Evolutionary conservation across 2,797 vertebrate species (phyloP).

Genomic region (Bovichtus diacanthus): DNA sequence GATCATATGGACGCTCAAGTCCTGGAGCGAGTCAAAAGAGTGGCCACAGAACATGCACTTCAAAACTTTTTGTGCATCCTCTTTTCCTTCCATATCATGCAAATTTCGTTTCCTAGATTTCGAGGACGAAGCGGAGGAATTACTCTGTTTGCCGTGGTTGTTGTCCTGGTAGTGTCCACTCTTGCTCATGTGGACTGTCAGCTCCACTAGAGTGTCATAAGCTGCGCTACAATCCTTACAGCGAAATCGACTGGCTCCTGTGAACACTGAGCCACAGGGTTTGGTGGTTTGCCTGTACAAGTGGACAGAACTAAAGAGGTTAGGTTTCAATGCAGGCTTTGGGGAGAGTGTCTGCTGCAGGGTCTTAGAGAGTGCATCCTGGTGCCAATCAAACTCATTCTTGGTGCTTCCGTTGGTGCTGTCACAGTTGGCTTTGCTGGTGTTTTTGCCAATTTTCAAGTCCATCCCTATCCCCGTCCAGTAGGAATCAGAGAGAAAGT

Average conservation of each 20-base stretch:
- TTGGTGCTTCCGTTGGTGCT: slow-evolving; percentile 92
- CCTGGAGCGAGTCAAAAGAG: slow-evolving; percentile 98
- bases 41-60: slow-evolving; percentile 99
- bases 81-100: slow-evolving; percentile 96
- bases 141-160: slow-evolving; percentile 94
- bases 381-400: slow-evolving; percentile 98
- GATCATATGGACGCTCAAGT: slow-evolving; percentile 99
- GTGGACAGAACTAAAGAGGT: slow-evolving; percentile 98
- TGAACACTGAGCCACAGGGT: slow-evolving; percentile 93
- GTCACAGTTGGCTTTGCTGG: slow-evolving; percentile 93
- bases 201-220: slow-evolving; percentile 97
- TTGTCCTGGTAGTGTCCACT: slow-evolving; percentile 98
- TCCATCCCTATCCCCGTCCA: slow-evolving; percentile 96
- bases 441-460: slow-evolving; percentile 90
- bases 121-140: slow-evolving; percentile 91
- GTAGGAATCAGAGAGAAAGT: slow-evolving; percentile 98
- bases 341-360: slow-evolving; percentile 94
- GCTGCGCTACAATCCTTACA: slow-evolving; percentile 98
- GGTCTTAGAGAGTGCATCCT: slow-evolving; percentile 97
- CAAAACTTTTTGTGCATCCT: slow-evolving; percentile 97
- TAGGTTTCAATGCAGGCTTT: slow-evolving; percentile 92
- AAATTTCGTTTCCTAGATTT: slow-evolving; percentile 95
- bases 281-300: slow-evolving; percentile 96
- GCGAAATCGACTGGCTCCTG: slow-evolving; percentile 96
- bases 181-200: slow-evolving; percentile 98